A percentile compares a stretch with the other conserved stretches of the same genome.
phyloP scores from a whole-genome alignment of 2,113 vertebrate genomes.

The Sigmodon hispidus region DNA sequence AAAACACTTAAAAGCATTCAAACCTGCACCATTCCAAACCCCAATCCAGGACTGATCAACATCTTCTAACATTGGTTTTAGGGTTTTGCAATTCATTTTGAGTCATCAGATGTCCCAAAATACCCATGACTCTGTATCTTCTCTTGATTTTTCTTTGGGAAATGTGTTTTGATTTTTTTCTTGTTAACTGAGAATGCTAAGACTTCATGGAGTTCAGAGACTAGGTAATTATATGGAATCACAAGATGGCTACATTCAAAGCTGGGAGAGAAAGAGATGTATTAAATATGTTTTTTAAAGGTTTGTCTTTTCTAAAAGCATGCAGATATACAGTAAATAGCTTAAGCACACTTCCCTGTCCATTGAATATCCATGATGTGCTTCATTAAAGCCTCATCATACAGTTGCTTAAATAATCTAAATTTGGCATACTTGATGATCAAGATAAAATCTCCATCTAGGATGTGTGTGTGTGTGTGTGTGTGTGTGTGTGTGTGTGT shows the following conservation, averaged over 20 bases:
- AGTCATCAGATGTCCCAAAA: not conserved
- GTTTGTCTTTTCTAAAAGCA: not conserved
- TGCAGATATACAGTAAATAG: not conserved
- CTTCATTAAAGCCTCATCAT: not conserved
- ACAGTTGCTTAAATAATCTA: not conserved
- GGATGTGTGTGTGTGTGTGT: not conserved
- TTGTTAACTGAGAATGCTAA: constrained; percentile 28
- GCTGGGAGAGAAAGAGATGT: not conserved
- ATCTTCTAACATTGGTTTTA: not conserved
- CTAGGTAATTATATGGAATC: not conserved
- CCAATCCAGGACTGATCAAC: not conserved
- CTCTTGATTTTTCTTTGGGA: not conserved
- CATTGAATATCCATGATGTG: not conserved
- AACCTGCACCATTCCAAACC: not conserved
- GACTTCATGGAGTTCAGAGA: not conserved
- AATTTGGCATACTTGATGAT: not conserved
- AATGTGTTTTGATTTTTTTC: not conserved
- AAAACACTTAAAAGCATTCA: constrained; percentile 9
- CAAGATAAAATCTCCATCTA: not conserved
- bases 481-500: too few relatives aligned
- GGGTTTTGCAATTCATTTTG: not conserved
- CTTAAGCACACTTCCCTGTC: not conserved
- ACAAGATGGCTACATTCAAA: not conserved
- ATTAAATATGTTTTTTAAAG: not conserved
- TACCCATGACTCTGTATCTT: not conserved